phyloP scores from a whole-genome alignment of 2,888 invertebrate genomes.

The Latrodectus elegans region DNA sequence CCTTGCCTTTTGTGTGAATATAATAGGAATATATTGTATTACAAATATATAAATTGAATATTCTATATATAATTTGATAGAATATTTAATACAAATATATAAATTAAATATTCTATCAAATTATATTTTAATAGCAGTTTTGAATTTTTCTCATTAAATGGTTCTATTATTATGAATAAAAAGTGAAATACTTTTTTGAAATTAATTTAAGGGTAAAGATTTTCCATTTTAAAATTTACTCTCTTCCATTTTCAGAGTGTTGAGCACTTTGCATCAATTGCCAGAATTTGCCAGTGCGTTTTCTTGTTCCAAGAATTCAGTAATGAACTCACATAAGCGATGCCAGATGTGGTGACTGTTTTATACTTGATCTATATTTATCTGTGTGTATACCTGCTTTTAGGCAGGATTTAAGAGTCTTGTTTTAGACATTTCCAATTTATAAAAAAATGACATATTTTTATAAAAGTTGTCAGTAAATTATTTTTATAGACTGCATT shows the following conservation, averaged over 20 bases:
- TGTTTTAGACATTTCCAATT: constrained; percentile 27
- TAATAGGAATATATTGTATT: too few species aligned
- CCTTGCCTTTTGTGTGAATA: too few species aligned
- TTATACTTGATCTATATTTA: background rate
- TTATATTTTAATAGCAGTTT: too few species aligned
- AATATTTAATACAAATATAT: too few species aligned
- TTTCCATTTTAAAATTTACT: background rate
- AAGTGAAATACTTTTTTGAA: too few species aligned
- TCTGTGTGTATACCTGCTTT: background rate
- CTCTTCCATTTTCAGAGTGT: constrained; percentile 45
- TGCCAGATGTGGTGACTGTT: constrained; percentile 87
- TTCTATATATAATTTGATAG: too few species aligned
- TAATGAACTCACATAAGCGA: constrained; percentile 91
- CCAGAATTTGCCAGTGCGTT: constrained; percentile 82
- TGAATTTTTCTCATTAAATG: too few species aligned
- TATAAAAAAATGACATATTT: constrained; percentile 29
- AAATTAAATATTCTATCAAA: too few species aligned
- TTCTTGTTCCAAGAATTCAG: constrained; percentile 86
- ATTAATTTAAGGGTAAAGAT: too few species aligned
- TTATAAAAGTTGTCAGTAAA: constrained; percentile 43
- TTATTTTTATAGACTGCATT: constrained; percentile 63
- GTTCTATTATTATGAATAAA: too few species aligned
- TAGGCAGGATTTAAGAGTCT: background rate
- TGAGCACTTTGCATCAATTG: constrained; percentile 57
- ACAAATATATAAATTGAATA: too few species aligned